phyloP scores from a whole-genome alignment of 2,113 vertebrate genomes.

The Lamprotornis superbus region DNA sequence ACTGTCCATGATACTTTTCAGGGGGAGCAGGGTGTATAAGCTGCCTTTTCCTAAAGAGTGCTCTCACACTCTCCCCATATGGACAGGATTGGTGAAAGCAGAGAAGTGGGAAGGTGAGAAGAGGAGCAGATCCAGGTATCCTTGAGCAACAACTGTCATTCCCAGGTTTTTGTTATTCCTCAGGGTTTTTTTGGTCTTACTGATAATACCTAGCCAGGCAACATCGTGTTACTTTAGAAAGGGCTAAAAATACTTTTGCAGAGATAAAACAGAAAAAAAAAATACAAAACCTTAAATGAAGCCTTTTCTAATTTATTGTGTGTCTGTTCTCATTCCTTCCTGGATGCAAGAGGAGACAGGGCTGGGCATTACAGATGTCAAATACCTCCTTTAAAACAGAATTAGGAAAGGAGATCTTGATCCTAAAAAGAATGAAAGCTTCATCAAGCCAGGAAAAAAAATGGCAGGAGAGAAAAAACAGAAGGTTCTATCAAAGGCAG shows the following conservation, averaged over 20 bases:
- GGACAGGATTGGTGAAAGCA: neutral
- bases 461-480: neutral
- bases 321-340: neutral
- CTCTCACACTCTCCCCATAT: neutral
- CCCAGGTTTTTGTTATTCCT: neutral
- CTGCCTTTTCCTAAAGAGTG: neutral
- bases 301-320: neutral
- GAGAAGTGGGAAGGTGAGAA: neutral
- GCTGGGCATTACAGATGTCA: neutral
- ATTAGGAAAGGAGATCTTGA: neutral
- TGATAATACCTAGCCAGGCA: neutral
- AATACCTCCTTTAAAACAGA: neutral
- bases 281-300: neutral
- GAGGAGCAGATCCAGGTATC: neutral
- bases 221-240: neutral
- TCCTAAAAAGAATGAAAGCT: neutral
- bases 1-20: neutral
- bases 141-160: neutral
- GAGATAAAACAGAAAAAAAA: neutral
- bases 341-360: neutral
- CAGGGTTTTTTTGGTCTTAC: neutral
- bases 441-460: conserved; percentile 14
- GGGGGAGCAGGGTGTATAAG: neutral
- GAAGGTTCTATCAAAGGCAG: neutral
- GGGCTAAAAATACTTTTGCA: neutral